Evolutionary conservation across 2,797 vertebrate genomes (phyloP).

Genomic region (Lepidocolaptes lacrymiger): DNA sequence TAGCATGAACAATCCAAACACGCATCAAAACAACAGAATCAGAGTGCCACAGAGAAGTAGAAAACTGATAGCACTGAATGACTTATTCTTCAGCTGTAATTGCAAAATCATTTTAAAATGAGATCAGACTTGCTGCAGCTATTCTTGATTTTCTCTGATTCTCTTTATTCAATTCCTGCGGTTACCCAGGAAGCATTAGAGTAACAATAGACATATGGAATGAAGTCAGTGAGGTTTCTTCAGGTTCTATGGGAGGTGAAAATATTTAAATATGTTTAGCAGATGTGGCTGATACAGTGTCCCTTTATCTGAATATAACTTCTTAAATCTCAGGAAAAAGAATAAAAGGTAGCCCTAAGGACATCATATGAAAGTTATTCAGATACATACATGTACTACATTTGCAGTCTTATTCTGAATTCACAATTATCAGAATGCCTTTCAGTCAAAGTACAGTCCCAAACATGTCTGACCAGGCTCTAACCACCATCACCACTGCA

Average conservation of each 20-base stretch:
- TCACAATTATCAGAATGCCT: background rate
- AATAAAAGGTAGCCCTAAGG: background rate
- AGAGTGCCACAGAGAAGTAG: background rate
- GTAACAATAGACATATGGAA: background rate
- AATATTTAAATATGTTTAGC: background rate
- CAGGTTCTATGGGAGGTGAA: background rate
- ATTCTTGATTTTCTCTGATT: background rate
- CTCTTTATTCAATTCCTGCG: background rate
- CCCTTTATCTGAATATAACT: background rate
- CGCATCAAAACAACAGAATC: conserved; percentile 8
- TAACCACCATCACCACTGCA: background rate
- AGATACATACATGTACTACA: background rate
- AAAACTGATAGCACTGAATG: background rate
- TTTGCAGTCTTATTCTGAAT: background rate
- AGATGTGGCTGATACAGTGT: background rate
- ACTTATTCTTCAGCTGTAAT: background rate
- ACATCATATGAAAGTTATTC: background rate
- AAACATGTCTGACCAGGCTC: background rate
- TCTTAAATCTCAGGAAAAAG: background rate
- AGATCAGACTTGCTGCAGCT: conserved; percentile 7
- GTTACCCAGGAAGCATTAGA: conserved; percentile 18
- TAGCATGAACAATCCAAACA: background rate
- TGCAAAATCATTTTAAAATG: conserved; percentile 42
- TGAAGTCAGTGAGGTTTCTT: background rate
- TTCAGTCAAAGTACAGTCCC: background rate